A percentile compares a stretch with the other conserved stretches of the same genome.
Evolutionary conservation across 2,797 vertebrate species (phyloP).

Genomic region (Todus mexicanus): DNA sequence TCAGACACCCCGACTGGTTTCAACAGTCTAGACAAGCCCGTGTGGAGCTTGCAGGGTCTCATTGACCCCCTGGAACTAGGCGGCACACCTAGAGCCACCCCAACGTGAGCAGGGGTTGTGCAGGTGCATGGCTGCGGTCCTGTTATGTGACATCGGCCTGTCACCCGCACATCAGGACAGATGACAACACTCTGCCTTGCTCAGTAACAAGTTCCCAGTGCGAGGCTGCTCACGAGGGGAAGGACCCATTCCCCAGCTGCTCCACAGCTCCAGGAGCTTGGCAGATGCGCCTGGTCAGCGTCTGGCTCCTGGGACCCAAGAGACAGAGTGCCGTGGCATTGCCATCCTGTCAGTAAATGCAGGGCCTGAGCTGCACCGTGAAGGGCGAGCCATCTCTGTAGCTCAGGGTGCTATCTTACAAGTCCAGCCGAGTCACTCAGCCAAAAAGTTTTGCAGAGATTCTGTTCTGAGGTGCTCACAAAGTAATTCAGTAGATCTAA

Average conservation of each 20-base stretch:
- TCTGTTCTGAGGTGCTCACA: background rate
- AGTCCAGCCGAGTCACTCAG: background rate
- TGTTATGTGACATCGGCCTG: background rate
- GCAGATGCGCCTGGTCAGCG: background rate
- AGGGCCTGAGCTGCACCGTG: accelerated
- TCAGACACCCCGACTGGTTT: background rate
- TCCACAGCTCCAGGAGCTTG: background rate
- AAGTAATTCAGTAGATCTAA: background rate
- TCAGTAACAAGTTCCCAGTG: background rate
- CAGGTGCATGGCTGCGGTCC: background rate
- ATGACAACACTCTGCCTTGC: background rate
- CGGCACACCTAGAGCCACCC: background rate
- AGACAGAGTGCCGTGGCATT: background rate
- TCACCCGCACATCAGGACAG: background rate
- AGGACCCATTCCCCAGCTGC: background rate
- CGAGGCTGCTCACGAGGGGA: background rate
- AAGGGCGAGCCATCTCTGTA: background rate
- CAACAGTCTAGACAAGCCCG: background rate
- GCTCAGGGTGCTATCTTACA: background rate
- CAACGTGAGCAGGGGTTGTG: background rate
- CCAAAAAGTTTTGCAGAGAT: background rate
- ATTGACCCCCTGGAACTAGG: accelerated
- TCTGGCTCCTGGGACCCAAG: background rate
- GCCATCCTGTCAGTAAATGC: background rate
- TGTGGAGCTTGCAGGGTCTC: background rate